A percentile compares a stretch with the other conserved stretches of the same genome.
These are phyloP conservation scores for Myotis davidii DNA, from an alignment of 2,113 vertebrate species.

Conservation along the genomic window DNA sequence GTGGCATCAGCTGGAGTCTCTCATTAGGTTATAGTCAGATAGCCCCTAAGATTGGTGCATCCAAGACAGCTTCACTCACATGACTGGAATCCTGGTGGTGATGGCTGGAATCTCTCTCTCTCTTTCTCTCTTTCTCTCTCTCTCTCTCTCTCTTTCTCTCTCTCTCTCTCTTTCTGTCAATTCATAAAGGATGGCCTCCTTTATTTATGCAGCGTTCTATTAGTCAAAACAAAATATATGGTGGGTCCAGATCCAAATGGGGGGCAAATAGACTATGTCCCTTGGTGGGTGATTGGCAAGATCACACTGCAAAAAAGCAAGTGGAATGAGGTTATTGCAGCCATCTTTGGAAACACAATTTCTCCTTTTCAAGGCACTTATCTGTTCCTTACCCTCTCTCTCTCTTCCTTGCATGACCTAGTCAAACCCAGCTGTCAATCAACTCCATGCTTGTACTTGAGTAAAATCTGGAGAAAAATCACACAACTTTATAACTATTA, in stretches of 20 bases:
- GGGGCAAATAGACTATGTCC: not conserved
- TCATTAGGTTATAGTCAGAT: not conserved
- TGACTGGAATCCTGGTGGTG: not conserved
- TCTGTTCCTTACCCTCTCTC: not conserved
- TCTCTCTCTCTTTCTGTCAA: too few relatives aligned
- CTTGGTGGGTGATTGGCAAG: not conserved
- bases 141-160: not conserved
- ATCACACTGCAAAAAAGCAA: not conserved
- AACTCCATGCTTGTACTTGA: not conserved
- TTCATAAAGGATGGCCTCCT: not conserved
- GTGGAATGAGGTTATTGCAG: not conserved
- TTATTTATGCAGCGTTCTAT: not conserved
- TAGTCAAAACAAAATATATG: not conserved
- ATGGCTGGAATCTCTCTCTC: not conserved
- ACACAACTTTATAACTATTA: not conserved
- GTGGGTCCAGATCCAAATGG: not conserved
- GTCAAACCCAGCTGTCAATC: not conserved
- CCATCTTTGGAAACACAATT: not conserved
- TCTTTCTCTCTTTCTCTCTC: not conserved
- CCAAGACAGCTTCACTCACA: not conserved
- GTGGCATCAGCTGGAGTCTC: not conserved
- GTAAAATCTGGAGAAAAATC: conserved; percentile 20
- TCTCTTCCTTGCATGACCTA: not conserved
- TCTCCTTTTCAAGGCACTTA: not conserved
- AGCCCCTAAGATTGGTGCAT: not conserved